A percentile compares a stretch with the other conserved stretches of the same genome.
Evolutionary conservation across 2,888 invertebrate species (phyloP).

Genomic region (Hesperia comma): DNA sequence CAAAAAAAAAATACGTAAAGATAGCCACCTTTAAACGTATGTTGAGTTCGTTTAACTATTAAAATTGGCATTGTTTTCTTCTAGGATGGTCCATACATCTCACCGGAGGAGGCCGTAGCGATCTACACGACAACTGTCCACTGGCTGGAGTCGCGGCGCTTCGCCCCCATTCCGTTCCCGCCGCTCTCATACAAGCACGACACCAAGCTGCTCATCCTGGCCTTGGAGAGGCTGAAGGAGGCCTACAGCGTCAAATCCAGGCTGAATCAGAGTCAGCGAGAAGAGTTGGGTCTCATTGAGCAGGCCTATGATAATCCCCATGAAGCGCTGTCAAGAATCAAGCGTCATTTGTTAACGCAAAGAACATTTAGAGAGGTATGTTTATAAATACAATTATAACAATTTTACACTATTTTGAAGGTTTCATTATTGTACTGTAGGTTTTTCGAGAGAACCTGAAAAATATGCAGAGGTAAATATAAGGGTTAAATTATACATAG

Average conservation of each 20-base stretch:
- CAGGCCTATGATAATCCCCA: constrained; percentile 99
- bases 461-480: too few relatives aligned
- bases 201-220: constrained; percentile 98
- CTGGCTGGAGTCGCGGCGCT: constrained; percentile 99
- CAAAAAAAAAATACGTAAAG: too few relatives aligned
- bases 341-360: constrained; percentile 99
- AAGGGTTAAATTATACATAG: too few relatives aligned
- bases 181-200: constrained; percentile 99
- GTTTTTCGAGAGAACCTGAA: too few relatives aligned
- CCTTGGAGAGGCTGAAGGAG: constrained; percentile 97
- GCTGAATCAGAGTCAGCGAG: constrained; percentile 98
- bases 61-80: constrained; percentile 16
- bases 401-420: too few relatives aligned
- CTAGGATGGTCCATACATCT: constrained; percentile 98
- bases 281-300: constrained; percentile 99
- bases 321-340: constrained; percentile 99
- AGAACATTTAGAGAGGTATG: constrained; percentile 98
- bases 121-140: constrained; percentile 99
- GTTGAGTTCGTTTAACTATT: not conserved
- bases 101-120: constrained; percentile 99
- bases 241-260: constrained; percentile 99
- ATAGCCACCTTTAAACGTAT: too few relatives aligned
- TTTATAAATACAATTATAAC: constrained; percentile 9
- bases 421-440: too few relatives aligned
- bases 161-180: constrained; percentile 99